Evolutionary conservation across 1,140 invertebrate species (phyloP).

Genomic region (Zaprionus ghesquierei): DNA sequence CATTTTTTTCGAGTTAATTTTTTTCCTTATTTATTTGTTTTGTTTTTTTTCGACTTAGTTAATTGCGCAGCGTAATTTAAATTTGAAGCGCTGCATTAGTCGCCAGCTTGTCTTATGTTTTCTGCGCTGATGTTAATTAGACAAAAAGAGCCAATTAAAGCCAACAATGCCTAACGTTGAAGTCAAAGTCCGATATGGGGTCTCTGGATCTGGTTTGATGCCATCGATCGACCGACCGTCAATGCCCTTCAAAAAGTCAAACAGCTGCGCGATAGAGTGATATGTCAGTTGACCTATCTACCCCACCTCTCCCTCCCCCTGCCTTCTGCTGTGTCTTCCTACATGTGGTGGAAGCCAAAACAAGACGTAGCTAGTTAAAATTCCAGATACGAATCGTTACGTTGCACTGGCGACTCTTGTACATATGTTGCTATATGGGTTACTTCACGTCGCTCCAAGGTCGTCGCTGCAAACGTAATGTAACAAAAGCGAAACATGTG

Average conservation of each 20-base stretch:
- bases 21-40: slow-evolving; percentile 21
- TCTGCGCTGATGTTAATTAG: slow-evolving; percentile 49
- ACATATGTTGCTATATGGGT: slow-evolving; percentile 66
- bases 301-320: not conserved
- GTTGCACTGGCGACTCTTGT: slow-evolving; percentile 56
- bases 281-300: not conserved
- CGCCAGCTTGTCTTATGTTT: slow-evolving; percentile 9
- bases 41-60: slow-evolving; percentile 19
- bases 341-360: slow-evolving; percentile 19
- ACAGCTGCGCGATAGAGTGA: not conserved
- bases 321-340: not conserved
- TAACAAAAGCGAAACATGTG: slow-evolving; percentile 17
- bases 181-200: not conserved
- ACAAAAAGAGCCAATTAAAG: slow-evolving; percentile 53
- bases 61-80: slow-evolving; percentile 64
- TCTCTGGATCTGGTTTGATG: slow-evolving; percentile 2
- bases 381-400: slow-evolving; percentile 73
- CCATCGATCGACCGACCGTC: not conserved
- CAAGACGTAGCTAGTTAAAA: slow-evolving; percentile 55
- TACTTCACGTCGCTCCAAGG: slow-evolving; percentile 61
- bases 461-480: slow-evolving; percentile 51
- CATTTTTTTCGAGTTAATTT: slow-evolving; percentile 19
- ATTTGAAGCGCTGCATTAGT: slow-evolving; percentile 60
- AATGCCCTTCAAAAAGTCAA: slow-evolving; percentile 47
- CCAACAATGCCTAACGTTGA: slow-evolving; percentile 22